Conservation (phyloP, 1,140 invertebrate genomes). For the Leptopilina clavipes region DNA sequence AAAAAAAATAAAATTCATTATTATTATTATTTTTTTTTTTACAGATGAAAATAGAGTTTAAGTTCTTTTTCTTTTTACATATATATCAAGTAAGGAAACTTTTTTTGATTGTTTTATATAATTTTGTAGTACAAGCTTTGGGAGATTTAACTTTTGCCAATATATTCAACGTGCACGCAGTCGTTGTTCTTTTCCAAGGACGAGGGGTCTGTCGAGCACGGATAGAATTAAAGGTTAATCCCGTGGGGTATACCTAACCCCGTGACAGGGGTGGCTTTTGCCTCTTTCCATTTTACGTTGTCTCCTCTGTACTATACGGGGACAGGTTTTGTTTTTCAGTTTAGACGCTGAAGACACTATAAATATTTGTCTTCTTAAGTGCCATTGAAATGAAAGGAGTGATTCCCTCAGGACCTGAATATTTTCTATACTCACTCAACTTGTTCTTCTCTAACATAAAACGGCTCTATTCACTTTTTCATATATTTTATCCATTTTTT, state of each 20-base stretch:
- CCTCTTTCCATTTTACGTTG: conserved; percentile 34
- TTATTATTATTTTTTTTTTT: no score
- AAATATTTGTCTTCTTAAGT: conserved; percentile 72
- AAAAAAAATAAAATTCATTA: no score
- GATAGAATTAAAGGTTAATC: conserved; percentile 76
- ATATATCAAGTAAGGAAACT: no score
- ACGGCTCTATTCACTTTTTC: background rate
- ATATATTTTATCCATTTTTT: background rate
- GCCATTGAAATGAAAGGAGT: conserved; percentile 60
- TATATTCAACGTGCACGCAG: conserved; percentile 48
- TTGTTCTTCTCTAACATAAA: background rate
- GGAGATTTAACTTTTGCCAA: conserved; percentile 53
- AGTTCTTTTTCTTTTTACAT: no score
- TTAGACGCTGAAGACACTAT: conserved; percentile 60
- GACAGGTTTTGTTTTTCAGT: conserved; percentile 66
- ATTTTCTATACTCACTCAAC: background rate
- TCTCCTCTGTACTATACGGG: conserved; percentile 47
- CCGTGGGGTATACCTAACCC: conserved; percentile 60
- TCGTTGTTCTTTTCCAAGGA: conserved; percentile 59
- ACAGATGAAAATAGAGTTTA: no score
- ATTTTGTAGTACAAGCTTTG: conserved; percentile 35
- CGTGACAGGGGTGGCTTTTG: conserved; percentile 44
- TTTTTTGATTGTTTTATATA: conserved; percentile 1
- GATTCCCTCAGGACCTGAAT: background rate
- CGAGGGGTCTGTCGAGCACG: conserved; percentile 56